phyloP scores from a whole-genome alignment of 2,888 invertebrate species.

The Metallyticus violacea region DNA sequence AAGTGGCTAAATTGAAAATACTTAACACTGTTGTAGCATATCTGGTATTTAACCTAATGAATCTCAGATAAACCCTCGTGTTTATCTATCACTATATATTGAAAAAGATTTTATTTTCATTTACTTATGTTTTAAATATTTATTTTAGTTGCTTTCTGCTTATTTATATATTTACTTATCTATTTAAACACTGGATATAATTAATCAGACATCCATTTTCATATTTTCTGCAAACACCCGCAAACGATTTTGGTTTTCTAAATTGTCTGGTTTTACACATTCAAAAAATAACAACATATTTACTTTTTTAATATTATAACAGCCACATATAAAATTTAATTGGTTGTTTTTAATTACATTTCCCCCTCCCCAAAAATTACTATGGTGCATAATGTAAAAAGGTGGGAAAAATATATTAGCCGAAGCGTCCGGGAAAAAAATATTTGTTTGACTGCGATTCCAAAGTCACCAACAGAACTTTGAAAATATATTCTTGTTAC shows the following conservation, averaged over 20 bases:
- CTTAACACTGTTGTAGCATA: too few relatives aligned
- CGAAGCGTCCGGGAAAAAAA: neutral
- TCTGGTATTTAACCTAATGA: too few relatives aligned
- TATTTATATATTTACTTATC: neutral
- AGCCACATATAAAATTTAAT: neutral
- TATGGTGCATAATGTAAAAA: neutral
- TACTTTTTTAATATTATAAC: neutral
- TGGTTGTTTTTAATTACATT: neutral
- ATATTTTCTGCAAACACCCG: neutral
- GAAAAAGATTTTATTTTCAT: neutral
- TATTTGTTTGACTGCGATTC: neutral
- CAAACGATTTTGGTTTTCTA: neutral
- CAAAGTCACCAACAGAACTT: neutral
- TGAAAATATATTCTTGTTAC: neutral
- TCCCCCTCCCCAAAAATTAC: neutral
- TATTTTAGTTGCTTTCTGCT: neutral
- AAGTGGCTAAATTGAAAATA: too few relatives aligned
- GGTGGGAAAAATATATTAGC: neutral
- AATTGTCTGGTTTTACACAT: neutral
- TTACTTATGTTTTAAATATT: neutral
- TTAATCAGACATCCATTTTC: neutral
- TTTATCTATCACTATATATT: too few relatives aligned
- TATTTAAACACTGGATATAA: neutral
- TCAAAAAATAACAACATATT: too few relatives aligned
- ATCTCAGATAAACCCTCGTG: too few relatives aligned